A percentile compares a stretch with the other conserved stretches of the same genome.
Conservation (phyloP, 1,140 invertebrate genomes). For the Dendroctonus ponderosae region DNA sequence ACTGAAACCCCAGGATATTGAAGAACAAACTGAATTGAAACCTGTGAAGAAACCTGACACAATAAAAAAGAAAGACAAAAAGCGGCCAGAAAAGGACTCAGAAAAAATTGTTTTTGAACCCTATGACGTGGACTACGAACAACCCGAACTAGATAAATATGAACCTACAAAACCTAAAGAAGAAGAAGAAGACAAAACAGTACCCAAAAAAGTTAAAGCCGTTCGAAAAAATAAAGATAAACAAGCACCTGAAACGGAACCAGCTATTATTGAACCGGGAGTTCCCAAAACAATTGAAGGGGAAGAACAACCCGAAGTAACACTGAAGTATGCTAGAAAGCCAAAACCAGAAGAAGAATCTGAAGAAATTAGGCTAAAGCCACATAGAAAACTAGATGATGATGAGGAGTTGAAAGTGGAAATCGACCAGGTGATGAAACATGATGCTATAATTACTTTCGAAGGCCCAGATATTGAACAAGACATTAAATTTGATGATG, state of each 20-base stretch:
- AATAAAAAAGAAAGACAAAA: conserved; percentile 56
- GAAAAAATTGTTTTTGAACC: conserved; percentile 46
- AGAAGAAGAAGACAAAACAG: conserved; percentile 28
- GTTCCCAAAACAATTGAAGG: conserved; percentile 38
- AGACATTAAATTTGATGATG: conserved; percentile 22
- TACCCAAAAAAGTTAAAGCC: conserved; percentile 41
- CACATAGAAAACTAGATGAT: conserved; percentile 51
- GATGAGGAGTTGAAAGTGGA: conserved; percentile 37
- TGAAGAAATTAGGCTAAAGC: conserved; percentile 56
- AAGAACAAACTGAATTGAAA: conserved; percentile 39
- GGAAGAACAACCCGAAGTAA: conserved; percentile 42
- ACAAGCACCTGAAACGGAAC: conserved; percentile 39
- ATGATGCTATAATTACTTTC: conserved; percentile 26
- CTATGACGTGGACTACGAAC: conserved; percentile 41
- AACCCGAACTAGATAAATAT: conserved; percentile 35
- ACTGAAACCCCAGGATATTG: conserved; percentile 11
- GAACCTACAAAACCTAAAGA: conserved; percentile 39
- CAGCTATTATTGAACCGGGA: conserved; percentile 39
- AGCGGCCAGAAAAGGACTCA: conserved; percentile 45
- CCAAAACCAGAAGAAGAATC: conserved; percentile 55
- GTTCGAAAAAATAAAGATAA: conserved; percentile 39
- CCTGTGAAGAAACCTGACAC: conserved; percentile 50
- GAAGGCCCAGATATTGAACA: conserved; percentile 29
- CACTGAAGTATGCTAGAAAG: conserved; percentile 56
- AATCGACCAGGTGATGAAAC: conserved; percentile 25